Evolutionary conservation across 2,113 vertebrate species (phyloP), one percentile per base, ranked within the genome.

Genomic region (Bufo gargarizans): DNA sequence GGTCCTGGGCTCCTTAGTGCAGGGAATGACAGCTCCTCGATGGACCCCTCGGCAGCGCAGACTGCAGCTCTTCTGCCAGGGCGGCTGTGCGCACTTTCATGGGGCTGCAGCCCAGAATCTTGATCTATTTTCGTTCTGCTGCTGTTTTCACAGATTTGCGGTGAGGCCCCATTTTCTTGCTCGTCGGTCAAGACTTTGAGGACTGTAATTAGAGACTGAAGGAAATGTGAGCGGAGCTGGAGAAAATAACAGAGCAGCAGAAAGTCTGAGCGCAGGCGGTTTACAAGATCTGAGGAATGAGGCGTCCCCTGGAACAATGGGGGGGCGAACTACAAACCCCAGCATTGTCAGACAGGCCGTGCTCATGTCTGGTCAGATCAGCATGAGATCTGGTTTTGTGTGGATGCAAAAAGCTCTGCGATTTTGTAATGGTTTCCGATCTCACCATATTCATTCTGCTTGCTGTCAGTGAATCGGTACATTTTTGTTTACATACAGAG

Each of bases 41-140:
- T 0, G 33, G 45, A 47, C 49, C 12, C 74, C 20, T 20, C 74
- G 8, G 74, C 14, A 49, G 43, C 43, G 0, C 93, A 93, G 95
- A 93, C 94, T 94, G 93, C 94, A 33, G 91, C 95, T 95, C 93
- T 95, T 91, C 92, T 93, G 94, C 96, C 96, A 96, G 95, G 95
- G 96, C 94, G 92, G 91, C 91, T 85, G 91, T 90, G 95, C 96
- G 96, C 93, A 95, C 94, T 95, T 96, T 95, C 92, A 91, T 95
- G 92, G 95, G 97, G 97, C 96, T 92, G 88, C 87, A 90, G 5
- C 97, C 96, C 97, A 97, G 95, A 95, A 95, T 13, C 95, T 96
- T 94, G 93, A 95, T 96, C 96, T 98, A 97, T 97, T 97, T 97
- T 92, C 91, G 97, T 95, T n/a, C 61, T 20, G 4, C 95, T 94